Evolutionary conservation across 2,888 invertebrate genomes (phyloP), one percentile per base, ranked within the genome.

Genomic region (Torymus tubicola): DNA sequence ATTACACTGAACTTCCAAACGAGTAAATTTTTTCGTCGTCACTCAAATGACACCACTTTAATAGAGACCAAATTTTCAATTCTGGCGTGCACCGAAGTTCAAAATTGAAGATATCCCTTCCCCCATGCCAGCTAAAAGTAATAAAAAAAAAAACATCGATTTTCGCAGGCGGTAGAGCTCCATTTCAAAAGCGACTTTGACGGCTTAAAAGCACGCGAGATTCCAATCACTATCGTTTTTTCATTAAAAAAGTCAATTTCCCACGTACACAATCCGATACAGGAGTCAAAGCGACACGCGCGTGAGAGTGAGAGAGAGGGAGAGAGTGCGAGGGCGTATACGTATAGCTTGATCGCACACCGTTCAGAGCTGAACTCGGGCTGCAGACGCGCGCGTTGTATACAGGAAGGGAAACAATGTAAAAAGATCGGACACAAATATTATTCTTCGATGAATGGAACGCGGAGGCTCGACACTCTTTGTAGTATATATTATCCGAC

Each of bases 181-280:
- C 13, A 70, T 74, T 18, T 74, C 8, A 71, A 75, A 64, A 21
- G 65, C 42, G 21, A 55, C 61, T 70, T 52, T 70, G 57, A 64
- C 69, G 31, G 69, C 18, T 75, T 71, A 55, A 70, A 75, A 80
- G 75, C 71, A 65, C 55, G 64, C 60, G 55, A 68, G 74, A 55
- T 75, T 75, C 64, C 70, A 74, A 80, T 80, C 60, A 65, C 64
- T 21, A 58, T n/a, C n/a, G 42, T 50, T 67, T 73, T 79, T 63
- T 64, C 52, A 55, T 80, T 69, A 64, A 71, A 80, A 80, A 70
- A 67, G 16, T 71, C 67, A 55, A 67, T 75, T 71, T 64, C 14
- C n/a, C 14, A 12, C 24, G 18, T 60, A 42, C 68, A 64, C 72
- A 55, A 72, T 61, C 53, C 42, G 24, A 72, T 24, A 55, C 31